Conservation (phyloP, 2,797 vertebrate species). For the Dromococcyx pavoninus region DNA sequence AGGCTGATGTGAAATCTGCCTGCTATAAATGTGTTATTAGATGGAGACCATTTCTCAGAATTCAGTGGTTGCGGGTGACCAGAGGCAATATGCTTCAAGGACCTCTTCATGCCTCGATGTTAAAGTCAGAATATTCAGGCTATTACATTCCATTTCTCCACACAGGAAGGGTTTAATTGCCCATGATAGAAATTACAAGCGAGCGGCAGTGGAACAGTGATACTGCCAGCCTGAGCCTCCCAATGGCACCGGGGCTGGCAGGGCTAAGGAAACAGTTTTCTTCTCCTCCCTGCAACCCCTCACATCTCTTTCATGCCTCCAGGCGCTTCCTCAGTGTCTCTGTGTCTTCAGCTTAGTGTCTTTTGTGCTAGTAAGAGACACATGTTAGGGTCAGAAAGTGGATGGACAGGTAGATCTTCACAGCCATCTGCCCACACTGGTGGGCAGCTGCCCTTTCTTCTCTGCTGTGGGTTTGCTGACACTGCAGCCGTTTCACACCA, state of each 20-base stretch:
- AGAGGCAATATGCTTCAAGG: background rate
- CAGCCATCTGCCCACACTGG: background rate
- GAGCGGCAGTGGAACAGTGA: background rate
- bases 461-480: background rate
- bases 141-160: background rate
- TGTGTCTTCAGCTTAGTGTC: background rate
- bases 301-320: background rate
- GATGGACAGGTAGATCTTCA: background rate
- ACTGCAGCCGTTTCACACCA: background rate
- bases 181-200: background rate
- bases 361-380: background rate
- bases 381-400: background rate
- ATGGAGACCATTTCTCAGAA: conserved; percentile 16
- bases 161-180: conserved; percentile 23
- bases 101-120: background rate
- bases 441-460: background rate
- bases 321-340: background rate
- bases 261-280: background rate
- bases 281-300: background rate
- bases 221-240: background rate
- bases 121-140: background rate
- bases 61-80: conserved; percentile 4
- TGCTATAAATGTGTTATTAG: background rate
- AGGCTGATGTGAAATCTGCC: background rate
- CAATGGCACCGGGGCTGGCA: fast-evolving